Percentiles rank a stretch among this genome's conserved stretches.
Evolutionary conservation across 2,797 vertebrate species (phyloP).

Genomic region (Vespertilio murinus): DNA sequence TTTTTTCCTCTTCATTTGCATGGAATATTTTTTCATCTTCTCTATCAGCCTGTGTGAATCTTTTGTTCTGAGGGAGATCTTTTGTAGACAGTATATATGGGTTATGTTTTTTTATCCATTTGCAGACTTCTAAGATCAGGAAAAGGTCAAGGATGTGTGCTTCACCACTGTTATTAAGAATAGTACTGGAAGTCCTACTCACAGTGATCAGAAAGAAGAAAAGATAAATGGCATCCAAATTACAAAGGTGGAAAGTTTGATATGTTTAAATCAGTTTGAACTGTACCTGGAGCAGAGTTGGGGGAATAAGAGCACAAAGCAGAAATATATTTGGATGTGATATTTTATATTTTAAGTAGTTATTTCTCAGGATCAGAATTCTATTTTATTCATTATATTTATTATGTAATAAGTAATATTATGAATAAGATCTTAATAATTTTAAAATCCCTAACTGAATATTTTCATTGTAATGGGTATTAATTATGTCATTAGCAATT

Average conservation of each 20-base stretch:
- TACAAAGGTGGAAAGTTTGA: neutral
- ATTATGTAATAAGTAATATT: slow-evolving; percentile 19
- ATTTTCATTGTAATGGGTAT: neutral
- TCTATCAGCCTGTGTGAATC: no score
- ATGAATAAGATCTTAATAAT: neutral
- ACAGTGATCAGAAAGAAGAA: no score
- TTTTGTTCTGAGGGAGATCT: no score
- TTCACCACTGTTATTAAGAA: no score
- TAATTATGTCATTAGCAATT: neutral
- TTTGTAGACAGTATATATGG: no score
- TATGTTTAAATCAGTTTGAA: neutral
- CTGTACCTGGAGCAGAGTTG: neutral
- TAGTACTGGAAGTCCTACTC: no score
- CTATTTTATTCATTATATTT: neutral
- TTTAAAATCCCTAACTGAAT: neutral
- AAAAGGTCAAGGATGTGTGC: no score
- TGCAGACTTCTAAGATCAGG: no score
- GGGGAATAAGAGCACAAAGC: neutral
- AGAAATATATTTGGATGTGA: neutral
- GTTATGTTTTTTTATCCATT: no score
- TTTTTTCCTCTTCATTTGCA: no score
- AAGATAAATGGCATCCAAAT: no score
- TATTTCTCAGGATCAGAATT: neutral
- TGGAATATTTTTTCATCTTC: no score
- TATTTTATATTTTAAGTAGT: slow-evolving; percentile 13